Evolutionary conservation across 2,797 vertebrate species (phyloP), one percentile per base, ranked within the genome.

Genomic region (Sandelia bainsii): DNA sequence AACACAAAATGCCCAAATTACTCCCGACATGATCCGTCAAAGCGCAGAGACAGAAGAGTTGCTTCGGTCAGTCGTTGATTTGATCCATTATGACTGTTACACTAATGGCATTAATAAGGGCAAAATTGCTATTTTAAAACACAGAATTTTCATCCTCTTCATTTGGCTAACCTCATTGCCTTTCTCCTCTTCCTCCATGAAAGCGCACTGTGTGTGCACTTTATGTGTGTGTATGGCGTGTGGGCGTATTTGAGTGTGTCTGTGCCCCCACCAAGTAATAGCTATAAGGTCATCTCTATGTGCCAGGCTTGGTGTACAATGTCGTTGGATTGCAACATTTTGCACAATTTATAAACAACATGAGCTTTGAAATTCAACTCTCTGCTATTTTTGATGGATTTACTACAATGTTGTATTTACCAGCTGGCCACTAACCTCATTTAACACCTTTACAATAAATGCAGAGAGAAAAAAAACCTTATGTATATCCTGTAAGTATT

Each of bases 21-120:
- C 75, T 93, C 83, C 75, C 72, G 95, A 95, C 94, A 85, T 91
- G 83, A 91, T 93, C 91, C 87, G 83, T 95, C 94, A 94, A 46
- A 82, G 88, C 62, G 76, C 87, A 39, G 82, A 94, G 93, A 92
- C 91, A 91, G 89, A 89, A 91, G 92, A 93, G 93, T 87, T 89
- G 90, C 92, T 94, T 92, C 84, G 93, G 92, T 94, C 92, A 91
- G 85, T 88, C 62, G 75, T 82, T 95, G 94, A 95, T 93, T 88
- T 94, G 92, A 95, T 95, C 87, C 79, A 90, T 93, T 92, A 89
- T 95, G 94, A 95, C 95, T 94, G 91, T 94, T 95, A 94, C 92
- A 94, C 94, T 95, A 95, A 95, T 95, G 93, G 92, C 93, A 94
- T 94, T 95, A 95, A 95, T 95, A 95, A 95, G 94, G 93, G 92